Evolutionary conservation across 2,797 vertebrate genomes (phyloP).

Genomic region (Eupleurogrammus muticus): DNA sequence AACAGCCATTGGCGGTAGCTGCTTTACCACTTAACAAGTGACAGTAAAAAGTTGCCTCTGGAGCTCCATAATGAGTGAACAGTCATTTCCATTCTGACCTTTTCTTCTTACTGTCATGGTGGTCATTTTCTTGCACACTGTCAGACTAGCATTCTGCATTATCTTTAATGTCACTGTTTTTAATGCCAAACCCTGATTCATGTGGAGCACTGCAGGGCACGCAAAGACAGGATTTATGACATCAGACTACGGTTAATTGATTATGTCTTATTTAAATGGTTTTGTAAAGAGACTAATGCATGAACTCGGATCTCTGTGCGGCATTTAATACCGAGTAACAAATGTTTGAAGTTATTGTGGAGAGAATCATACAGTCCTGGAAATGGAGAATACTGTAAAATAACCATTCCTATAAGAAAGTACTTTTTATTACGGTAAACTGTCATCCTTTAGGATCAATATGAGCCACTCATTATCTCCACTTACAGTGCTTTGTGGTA

Average conservation of each 20-base stretch:
- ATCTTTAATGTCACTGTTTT: conserved; percentile 74
- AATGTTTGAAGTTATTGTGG: background rate
- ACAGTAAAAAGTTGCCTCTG: conserved; percentile 58
- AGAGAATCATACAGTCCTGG: conserved; percentile 8
- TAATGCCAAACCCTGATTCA: conserved; percentile 63
- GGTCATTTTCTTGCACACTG: conserved; percentile 62
- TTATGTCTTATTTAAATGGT: conserved; percentile 19
- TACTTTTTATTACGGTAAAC: conserved; percentile 51
- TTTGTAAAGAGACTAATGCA: conserved; percentile 16
- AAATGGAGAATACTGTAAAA: conserved; percentile 26
- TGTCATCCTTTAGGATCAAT: conserved; percentile 59
- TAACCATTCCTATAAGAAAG: conserved; percentile 28
- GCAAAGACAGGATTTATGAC: conserved; percentile 26
- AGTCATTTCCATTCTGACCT: conserved; percentile 72
- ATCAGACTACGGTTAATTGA: conserved; percentile 26
- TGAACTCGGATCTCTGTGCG: background rate
- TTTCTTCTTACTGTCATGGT: conserved; percentile 61
- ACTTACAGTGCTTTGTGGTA: conserved; percentile 48
- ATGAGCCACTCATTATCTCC: conserved; percentile 49
- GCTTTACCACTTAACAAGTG: conserved; percentile 57
- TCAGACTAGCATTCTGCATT: conserved; percentile 60
- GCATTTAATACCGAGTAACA: background rate
- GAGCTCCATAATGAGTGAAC: conserved; percentile 66
- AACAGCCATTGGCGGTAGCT: conserved; percentile 41
- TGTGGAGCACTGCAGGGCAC: conserved; percentile 21